phyloP scores from a whole-genome alignment of 2,888 invertebrate genomes.

The Merodon equestris region DNA sequence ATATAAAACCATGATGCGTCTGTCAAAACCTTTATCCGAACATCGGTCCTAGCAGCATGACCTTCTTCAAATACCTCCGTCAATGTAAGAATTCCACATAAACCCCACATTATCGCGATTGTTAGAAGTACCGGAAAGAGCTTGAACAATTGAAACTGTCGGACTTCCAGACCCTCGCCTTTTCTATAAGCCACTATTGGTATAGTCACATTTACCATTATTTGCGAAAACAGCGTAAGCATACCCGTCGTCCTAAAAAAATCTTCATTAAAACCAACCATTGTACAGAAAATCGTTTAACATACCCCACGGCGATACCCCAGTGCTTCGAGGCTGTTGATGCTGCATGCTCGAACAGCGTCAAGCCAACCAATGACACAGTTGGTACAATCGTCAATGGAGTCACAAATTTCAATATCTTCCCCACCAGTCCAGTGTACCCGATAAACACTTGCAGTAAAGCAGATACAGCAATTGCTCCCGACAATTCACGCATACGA shows the following conservation, averaged over 20 bases:
- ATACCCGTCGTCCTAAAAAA: slow-evolving; percentile 84
- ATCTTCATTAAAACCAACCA: no score
- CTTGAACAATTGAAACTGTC: slow-evolving; percentile 86
- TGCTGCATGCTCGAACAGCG: slow-evolving; percentile 89
- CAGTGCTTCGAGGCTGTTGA: slow-evolving; percentile 90
- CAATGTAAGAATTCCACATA: slow-evolving; percentile 85
- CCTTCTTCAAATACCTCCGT: slow-evolving; percentile 83
- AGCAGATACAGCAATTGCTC: slow-evolving; percentile 89
- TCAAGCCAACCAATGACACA: slow-evolving; percentile 89
- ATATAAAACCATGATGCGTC: slow-evolving; percentile 89
- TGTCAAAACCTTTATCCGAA: slow-evolving; percentile 84
- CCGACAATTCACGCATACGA: slow-evolving; percentile 89
- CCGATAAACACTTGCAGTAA: slow-evolving; percentile 87
- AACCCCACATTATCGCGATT: slow-evolving; percentile 87
- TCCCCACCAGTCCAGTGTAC: slow-evolving; percentile 86
- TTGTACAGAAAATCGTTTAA: slow-evolving; percentile 42
- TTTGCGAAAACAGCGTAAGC: slow-evolving; percentile 89
- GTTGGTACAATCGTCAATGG: slow-evolving; percentile 92
- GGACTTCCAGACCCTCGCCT: slow-evolving; percentile 81
- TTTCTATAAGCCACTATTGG: slow-evolving; percentile 83
- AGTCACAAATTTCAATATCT: slow-evolving; percentile 87
- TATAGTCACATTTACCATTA: slow-evolving; percentile 83
- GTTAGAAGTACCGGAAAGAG: slow-evolving; percentile 89
- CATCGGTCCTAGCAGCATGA: slow-evolving; percentile 87
- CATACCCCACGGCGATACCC: slow-evolving; percentile 90